A percentile compares a stretch with the other conserved stretches of the same genome.
phyloP scores from a whole-genome alignment of 2,797 vertebrate genomes.

The Anisognathus igniventris region DNA sequence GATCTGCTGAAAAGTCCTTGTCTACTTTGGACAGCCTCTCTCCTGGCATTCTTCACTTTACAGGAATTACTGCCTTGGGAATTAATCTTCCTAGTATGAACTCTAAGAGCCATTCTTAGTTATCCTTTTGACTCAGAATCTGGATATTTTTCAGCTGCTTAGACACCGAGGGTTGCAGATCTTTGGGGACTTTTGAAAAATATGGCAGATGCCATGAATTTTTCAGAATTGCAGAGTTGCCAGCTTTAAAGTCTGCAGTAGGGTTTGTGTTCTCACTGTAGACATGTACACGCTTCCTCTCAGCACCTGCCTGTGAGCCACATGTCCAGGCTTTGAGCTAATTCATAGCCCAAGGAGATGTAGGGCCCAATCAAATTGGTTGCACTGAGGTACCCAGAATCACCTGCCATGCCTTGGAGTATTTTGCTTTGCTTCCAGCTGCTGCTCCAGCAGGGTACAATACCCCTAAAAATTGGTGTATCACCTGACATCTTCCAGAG shows the following conservation, averaged over 20 bases:
- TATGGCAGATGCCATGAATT: not conserved
- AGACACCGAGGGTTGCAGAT: not conserved
- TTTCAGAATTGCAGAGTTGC: not conserved
- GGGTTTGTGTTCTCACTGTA: not conserved
- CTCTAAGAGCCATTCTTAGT: not conserved
- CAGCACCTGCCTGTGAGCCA: not conserved
- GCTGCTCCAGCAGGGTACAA: not conserved
- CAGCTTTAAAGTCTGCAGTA: not conserved
- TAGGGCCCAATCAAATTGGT: not conserved
- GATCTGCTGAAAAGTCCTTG: not conserved
- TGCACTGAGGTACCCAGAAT: not conserved
- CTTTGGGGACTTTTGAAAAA: not conserved
- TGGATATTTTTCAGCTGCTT: not conserved
- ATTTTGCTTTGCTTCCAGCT: not conserved
- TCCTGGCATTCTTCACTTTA: not conserved
- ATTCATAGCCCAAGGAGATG: not conserved
- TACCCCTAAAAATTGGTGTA: not conserved
- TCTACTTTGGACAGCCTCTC: not conserved
- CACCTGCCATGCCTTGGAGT: not conserved
- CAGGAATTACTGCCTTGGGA: not conserved
- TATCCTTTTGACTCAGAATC: not conserved
- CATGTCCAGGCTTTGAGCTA: not conserved
- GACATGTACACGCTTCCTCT: fast-evolving
- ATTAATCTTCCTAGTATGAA: not conserved
- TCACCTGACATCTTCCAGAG: not conserved